Conservation (phyloP, 35 echinoderm and acorn worm genomes). For the Ophioderma brevispina region DNA sequence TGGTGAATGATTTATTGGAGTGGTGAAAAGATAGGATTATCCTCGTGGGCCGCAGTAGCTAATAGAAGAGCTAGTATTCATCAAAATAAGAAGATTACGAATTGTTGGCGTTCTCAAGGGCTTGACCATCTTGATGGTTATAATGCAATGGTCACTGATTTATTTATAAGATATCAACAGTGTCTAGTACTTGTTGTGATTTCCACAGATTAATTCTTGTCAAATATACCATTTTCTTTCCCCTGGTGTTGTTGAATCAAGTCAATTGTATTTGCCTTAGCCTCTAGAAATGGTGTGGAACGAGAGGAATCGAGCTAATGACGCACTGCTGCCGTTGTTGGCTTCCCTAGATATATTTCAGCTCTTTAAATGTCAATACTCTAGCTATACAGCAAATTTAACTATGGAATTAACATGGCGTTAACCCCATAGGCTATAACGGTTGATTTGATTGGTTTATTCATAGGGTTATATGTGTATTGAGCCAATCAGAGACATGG, state of each 20-base stretch:
- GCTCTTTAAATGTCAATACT: neutral
- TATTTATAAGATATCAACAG: neutral
- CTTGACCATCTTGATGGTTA: neutral
- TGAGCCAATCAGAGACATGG: too few species aligned
- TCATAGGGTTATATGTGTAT: too few species aligned
- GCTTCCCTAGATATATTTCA: neutral
- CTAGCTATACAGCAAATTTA: too few species aligned
- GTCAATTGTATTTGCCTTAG: neutral
- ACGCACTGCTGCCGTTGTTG: neutral
- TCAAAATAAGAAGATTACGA: slow-evolving; percentile 11
- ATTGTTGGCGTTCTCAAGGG: neutral
- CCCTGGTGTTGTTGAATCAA: neutral
- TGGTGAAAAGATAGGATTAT: slow-evolving; percentile 10
- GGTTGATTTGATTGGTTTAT: too few species aligned
- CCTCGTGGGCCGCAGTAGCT: neutral
- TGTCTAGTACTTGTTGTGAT: neutral
- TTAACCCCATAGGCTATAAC: too few species aligned
- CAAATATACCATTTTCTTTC: neutral
- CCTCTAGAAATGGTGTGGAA: neutral
- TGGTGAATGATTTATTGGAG: neutral
- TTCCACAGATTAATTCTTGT: neutral
- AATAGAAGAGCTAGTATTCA: slow-evolving; percentile 3
- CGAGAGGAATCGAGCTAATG: neutral
- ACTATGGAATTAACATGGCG: too few species aligned
- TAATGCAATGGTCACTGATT: neutral